Base-by-base conservation (phyloP, 2,113 vertebrate genomes). In the Oncorhynchus nerka region DNA sequence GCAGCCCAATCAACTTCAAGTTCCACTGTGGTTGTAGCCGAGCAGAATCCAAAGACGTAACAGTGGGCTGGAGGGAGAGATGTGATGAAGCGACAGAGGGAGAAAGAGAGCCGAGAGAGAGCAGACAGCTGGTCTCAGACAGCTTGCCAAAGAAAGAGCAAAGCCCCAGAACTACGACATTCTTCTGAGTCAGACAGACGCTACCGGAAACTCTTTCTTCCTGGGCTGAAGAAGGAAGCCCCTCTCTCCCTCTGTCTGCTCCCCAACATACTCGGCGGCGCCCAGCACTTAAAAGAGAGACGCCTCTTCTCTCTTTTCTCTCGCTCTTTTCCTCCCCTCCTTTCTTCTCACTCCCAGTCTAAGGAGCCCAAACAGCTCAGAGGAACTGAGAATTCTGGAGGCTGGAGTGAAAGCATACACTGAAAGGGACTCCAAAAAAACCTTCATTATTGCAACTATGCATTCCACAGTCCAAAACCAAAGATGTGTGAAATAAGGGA, bases 401-500 rank as follows among this genome's bases (percentile, higher is more conserved):
- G 83, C 82, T 83, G 85, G 83, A 89, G 83, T 79, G 75, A 66
- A 83, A 45, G 39, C 39, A 45, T 45, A 45, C 39, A 45, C 39
- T 45, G 39, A 39, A 39, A 9, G 81, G 88, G 89, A 88, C 81
- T 83, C 81, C 89, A 80, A 70, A 81, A 59, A 59, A 92, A 90
- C 91, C 80, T 86, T 85, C 87, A 89, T 90, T 89, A 89, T 88
- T 93, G 94, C 94, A 94, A 95, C 96, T 97, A 97, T 97, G 96
- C 96, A 97, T 95, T 95, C 93, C 94, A 92, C 92, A 93, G 92
- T 94, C 90, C 92, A 93, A 95, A 94, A 96, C 95, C 96, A 97
- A 97, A 98, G 95, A 97, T 81, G 70, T 86, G 92, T 93, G 89
- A 89, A 92, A 91, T 90, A 86, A 79, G 66, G 87, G 83, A 70